Conservation (phyloP, 1,140 invertebrate genomes). For the Apocrypta bakeri region DNA sequence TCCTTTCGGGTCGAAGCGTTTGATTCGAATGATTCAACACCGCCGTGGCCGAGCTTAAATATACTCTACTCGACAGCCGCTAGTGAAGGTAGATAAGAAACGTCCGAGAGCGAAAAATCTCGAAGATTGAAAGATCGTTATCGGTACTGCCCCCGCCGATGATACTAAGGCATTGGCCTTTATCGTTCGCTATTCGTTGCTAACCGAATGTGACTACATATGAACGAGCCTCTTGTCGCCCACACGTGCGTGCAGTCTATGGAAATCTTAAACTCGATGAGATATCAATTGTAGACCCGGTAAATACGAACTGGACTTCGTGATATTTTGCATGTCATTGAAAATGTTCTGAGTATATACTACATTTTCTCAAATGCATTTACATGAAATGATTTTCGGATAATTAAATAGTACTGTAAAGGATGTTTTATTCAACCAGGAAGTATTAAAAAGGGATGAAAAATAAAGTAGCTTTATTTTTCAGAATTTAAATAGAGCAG, state of each 20-base stretch:
- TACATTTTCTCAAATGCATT: no score
- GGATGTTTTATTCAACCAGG: background rate
- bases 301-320: background rate
- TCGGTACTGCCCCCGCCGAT: background rate
- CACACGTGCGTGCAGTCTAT: background rate
- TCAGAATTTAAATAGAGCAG: no score
- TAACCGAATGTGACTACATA: background rate
- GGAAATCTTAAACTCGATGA: background rate
- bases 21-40: background rate
- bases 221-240: background rate
- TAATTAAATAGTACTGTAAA: no score
- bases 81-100: background rate
- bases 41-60: background rate
- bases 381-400: no score
- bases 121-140: background rate
- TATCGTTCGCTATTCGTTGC: background rate
- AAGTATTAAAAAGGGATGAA: no score
- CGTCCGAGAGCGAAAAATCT: background rate
- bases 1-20: background rate
- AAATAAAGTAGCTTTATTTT: background rate
- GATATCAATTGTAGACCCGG: background rate
- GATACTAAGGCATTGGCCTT: background rate
- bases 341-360: background rate
- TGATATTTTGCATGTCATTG: background rate
- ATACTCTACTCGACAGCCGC: background rate